Evolutionary conservation across 2,888 invertebrate species (phyloP), one percentile per base, ranked within the genome.

Genomic region (Bhutanitis thaidina): DNA sequence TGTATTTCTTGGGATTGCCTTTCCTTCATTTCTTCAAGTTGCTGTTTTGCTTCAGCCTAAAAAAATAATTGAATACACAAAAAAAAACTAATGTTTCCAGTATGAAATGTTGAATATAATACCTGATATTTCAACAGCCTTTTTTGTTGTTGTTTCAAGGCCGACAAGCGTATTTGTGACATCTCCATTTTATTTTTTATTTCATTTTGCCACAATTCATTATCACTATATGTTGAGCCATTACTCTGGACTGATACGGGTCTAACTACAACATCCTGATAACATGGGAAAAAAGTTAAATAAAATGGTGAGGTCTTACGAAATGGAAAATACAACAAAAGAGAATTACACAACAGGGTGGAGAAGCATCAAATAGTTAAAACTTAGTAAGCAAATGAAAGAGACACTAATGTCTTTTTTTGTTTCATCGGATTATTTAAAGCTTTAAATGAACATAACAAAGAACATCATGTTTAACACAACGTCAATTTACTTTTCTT

Each of bases 111-210:
- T 4, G 2, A 27, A 8, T 27, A 4, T 8, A 4, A 27, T 44
- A 86, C 90, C 77, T 90, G 90, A 68, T 87, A 90, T 60, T 89
- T 90, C 1, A 89, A 60, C 15, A 90, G 72, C 54, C 87, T 69
- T 53, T 86, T 85, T 64, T 93, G 92, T 62, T 92, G 92, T 53
- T 92, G 91, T 60, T 92, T 92, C 36, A 92, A 69, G 14, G 92
- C 90, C 13, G 85, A 80, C 48, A 92, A 74, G 29, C 92, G 91
- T 56, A 90, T 88, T 63, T 92, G 91, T 0, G 92, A 92, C 60
- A 91, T 80, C 65, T 92, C 92, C 84, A 92, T 91, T 71, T 92
- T 92, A 58, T 89, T 90, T 60, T 91, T 91, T 27, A 93, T 80
- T 61, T 91, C 90, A 59, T 88, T 89, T 66, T 91, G 91, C 78